These are phyloP conservation scores for Brenthis daphne DNA, from an alignment of 2,888 invertebrate genomes.

Conservation along the genomic window DNA sequence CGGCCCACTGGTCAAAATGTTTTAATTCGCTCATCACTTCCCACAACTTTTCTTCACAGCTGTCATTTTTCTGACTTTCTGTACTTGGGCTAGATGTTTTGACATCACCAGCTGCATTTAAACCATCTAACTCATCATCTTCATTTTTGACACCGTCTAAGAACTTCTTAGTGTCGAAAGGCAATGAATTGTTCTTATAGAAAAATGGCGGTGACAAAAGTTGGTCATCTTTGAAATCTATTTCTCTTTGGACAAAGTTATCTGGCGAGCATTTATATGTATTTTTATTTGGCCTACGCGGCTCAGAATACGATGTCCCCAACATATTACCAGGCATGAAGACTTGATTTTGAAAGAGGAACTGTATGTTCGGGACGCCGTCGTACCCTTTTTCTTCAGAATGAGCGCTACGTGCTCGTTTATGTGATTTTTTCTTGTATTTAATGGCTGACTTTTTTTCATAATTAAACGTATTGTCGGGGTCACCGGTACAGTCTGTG, in stretches of 20 bases:
- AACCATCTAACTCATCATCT: conserved; percentile 60
- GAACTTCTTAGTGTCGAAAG: conserved; percentile 60
- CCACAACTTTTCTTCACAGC: conserved; percentile 63
- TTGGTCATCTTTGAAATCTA: conserved; percentile 56
- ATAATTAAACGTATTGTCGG: conserved; percentile 70
- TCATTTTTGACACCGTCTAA: conserved; percentile 51
- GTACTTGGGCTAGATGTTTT: conserved; percentile 55
- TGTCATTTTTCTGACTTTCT: conserved; percentile 50
- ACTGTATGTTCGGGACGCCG: conserved; percentile 71
- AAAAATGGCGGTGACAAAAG: conserved; percentile 60
- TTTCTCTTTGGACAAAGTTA: conserved; percentile 59
- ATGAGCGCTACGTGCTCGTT: conserved; percentile 57
- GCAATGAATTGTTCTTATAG: conserved; percentile 65
- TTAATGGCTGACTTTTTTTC: conserved; percentile 71
- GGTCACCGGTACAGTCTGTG: conserved; percentile 65
- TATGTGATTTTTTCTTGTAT: conserved; percentile 64
- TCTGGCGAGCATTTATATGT: conserved; percentile 57
- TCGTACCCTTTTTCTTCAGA: conserved; percentile 55
- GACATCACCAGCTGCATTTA: conserved; percentile 48
- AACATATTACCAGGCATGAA: conserved; percentile 73
- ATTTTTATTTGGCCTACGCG: conserved; percentile 42
- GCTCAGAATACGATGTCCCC: conserved; percentile 60
- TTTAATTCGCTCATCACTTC: conserved; percentile 74
- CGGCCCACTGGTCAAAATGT: conserved; percentile 72
- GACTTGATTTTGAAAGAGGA: conserved; percentile 77